A percentile compares a stretch with the other conserved stretches of the same genome.
These are phyloP conservation scores for Tromatobia lineatoria DNA, from an alignment of 2,888 invertebrate species.

Conservation along the genomic window DNA sequence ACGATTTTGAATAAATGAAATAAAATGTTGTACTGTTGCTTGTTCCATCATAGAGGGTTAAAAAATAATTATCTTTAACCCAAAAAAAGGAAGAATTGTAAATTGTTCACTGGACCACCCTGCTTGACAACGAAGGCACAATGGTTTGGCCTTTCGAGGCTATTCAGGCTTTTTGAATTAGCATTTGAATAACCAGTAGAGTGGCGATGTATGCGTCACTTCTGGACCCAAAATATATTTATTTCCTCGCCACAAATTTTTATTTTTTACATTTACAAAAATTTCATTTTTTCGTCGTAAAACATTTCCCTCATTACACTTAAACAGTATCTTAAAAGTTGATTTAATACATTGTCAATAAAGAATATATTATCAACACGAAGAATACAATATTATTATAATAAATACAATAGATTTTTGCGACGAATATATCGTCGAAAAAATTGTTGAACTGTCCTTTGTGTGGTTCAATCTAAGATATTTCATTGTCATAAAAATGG, in stretches of 20 bases:
- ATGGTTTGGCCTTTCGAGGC: not conserved
- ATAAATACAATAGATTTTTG: no score
- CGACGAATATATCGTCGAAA: not conserved
- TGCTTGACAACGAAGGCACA: not conserved
- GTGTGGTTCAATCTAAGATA: no score
- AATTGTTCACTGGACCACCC: slow-evolving; percentile 6
- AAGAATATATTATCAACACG: not conserved
- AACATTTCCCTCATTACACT: not conserved
- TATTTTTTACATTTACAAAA: slow-evolving; percentile 2
- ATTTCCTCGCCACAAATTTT: not conserved
- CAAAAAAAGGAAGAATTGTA: not conserved
- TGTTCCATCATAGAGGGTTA: not conserved
- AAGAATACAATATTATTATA: not conserved
- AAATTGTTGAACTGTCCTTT: no score
- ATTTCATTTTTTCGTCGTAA: not conserved
- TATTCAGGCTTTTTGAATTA: not conserved
- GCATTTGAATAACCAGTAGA: slow-evolving; percentile 13
- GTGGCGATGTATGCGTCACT: not conserved
- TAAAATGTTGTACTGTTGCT: not conserved
- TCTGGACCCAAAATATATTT: not conserved
- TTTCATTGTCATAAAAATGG: no score
- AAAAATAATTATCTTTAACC: not conserved
- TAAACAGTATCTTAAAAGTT: not conserved
- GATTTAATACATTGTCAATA: not conserved
- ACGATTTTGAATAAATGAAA: not conserved